Percentiles rank a stretch among this genome's conserved stretches.
phyloP scores from a whole-genome alignment of 2,797 vertebrate genomes.

The Leucoraja ocellata region DNA sequence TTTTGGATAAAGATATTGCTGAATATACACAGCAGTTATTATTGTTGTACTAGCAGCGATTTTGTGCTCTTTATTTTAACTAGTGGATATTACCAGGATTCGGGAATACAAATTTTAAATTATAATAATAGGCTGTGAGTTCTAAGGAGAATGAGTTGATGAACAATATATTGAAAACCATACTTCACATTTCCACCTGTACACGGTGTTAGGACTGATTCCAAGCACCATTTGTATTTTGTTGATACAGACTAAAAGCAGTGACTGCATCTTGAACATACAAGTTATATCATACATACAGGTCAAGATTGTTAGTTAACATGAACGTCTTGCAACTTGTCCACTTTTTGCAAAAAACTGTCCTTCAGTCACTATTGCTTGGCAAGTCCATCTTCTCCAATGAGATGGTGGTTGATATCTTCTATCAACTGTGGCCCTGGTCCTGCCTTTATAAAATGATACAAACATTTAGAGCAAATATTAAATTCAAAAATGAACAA shows the following conservation, averaged over 20 bases:
- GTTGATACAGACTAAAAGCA: not conserved
- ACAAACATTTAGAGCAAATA: not conserved
- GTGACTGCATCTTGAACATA: not conserved
- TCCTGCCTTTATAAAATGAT: conserved; percentile 62
- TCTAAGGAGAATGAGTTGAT: too few relatives aligned
- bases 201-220: too few relatives aligned
- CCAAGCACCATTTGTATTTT: not conserved
- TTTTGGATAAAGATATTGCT: not conserved
- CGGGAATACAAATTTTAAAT: not conserved
- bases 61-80: not conserved
- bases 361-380: conserved; percentile 51
- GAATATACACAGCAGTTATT: not conserved
- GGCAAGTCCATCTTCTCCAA: conserved; percentile 71
- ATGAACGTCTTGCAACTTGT: not conserved
- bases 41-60: not conserved
- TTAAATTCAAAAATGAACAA: not conserved
- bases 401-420: conserved; percentile 64
- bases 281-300: not conserved
- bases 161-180: not conserved
- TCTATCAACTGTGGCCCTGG: conserved; percentile 73
- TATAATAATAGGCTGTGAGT: not conserved
- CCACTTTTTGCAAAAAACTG: not conserved
- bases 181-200: not conserved
- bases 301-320: not conserved
- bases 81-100: not conserved